phyloP scores from a whole-genome alignment of 2,888 invertebrate genomes.

The Coleophora deauratella region DNA sequence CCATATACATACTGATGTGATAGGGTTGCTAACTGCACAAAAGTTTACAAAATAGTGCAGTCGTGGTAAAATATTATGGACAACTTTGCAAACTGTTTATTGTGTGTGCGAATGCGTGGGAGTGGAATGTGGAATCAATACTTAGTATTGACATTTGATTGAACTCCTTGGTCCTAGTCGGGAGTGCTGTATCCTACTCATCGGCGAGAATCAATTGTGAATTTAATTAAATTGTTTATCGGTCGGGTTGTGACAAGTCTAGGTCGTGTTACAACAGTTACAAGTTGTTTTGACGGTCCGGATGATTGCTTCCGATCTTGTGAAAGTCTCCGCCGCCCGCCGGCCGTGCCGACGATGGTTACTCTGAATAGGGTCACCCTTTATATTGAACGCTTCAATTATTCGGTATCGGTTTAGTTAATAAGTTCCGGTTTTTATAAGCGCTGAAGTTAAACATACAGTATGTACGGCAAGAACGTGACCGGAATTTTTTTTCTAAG shows the following conservation, averaged over 20 bases:
- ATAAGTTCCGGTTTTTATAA: too few species aligned
- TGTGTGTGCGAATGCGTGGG: neutral
- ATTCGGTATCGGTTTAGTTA: too few species aligned
- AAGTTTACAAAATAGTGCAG: too few species aligned
- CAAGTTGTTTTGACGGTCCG: conserved; percentile 28
- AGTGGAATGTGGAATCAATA: neutral
- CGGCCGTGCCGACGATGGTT: conserved; percentile 7
- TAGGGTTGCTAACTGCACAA: too few species aligned
- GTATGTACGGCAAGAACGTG: too few species aligned
- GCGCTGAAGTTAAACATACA: too few species aligned
- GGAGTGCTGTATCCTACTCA: conserved; percentile 2
- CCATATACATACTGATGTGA: too few species aligned
- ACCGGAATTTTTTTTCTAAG: too few species aligned
- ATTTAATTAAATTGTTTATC: conserved; percentile 33
- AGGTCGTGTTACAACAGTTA: neutral
- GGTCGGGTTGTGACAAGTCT: neutral
- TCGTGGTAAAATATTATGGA: neutral
- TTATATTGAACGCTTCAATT: too few species aligned
- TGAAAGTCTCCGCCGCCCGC: conserved; percentile 18
- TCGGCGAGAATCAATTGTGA: conserved; percentile 21
- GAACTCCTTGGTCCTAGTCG: conserved; percentile 1
- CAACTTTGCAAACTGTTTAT: neutral
- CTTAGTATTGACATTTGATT: conserved; percentile 1
- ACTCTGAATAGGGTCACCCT: too few species aligned
- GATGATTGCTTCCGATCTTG: conserved; percentile 19